Conservation (phyloP, 2,888 invertebrate species). For the Netelia virgata region DNA sequence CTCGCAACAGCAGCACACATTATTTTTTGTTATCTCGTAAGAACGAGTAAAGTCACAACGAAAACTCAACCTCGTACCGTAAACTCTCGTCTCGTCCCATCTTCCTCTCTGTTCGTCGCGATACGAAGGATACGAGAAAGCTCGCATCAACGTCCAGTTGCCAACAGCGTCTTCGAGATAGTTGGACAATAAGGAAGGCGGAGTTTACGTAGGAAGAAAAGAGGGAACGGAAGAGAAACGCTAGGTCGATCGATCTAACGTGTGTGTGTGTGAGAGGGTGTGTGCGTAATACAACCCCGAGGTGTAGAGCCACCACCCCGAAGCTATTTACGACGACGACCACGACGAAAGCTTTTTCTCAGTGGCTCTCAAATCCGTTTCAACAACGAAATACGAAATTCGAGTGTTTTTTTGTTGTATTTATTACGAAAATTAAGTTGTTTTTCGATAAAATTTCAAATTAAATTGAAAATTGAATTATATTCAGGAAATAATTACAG, state of each 20-base stretch:
- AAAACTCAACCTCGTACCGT: background rate
- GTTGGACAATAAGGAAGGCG: background rate
- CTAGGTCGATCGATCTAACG: conserved; percentile 51
- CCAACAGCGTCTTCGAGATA: conserved; percentile 8
- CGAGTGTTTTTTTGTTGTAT: too few relatives aligned
- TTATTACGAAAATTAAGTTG: too few relatives aligned
- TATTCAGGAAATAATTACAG: too few relatives aligned
- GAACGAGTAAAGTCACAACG: background rate
- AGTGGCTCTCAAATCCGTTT: conserved; percentile 36
- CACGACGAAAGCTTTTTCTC: conserved; percentile 38
- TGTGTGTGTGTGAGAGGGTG: conserved; percentile 7
- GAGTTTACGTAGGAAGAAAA: background rate
- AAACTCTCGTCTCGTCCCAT: background rate
- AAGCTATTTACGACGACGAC: conserved; percentile 39
- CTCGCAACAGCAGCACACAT: background rate
- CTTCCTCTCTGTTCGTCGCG: background rate
- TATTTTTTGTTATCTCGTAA: conserved; percentile 23
- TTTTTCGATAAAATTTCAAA: too few relatives aligned
- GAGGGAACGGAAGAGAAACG: conserved; percentile 14
- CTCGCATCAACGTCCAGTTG: conserved; percentile 28
- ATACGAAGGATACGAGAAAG: background rate
- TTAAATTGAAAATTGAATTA: too few relatives aligned
- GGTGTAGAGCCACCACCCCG: conserved; percentile 50
- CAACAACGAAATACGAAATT: too few relatives aligned
- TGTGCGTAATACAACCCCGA: conserved; percentile 29